Evolutionary conservation across 1,140 invertebrate species (phyloP).

Genomic region (Antheraea mylitta): DNA sequence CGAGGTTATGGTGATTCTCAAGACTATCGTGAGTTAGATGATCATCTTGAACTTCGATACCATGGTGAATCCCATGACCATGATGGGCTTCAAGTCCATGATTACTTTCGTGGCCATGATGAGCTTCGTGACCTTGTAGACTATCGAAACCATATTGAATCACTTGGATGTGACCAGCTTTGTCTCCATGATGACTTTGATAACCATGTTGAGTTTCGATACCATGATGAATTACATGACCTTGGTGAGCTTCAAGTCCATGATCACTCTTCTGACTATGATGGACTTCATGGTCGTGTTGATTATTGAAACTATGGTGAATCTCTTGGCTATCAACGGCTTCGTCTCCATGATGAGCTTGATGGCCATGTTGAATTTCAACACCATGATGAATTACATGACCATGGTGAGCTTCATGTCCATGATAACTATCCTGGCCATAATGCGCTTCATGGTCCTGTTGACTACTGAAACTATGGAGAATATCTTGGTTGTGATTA

Average conservation of each 20-base stretch:
- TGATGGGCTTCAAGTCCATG: background rate
- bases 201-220: too few relatives aligned
- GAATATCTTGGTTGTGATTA: background rate
- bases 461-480: background rate
- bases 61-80: background rate
- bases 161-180: background rate
- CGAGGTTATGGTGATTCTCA: background rate
- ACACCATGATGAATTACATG: too few relatives aligned
- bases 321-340: background rate
- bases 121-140: conserved; percentile 29
- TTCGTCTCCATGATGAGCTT: background rate
- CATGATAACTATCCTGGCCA: too few relatives aligned
- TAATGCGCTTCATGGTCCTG: conserved; percentile 25
- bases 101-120: conserved; percentile 25
- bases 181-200: background rate
- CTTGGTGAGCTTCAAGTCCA: too few relatives aligned
- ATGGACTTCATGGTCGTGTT: too few relatives aligned
- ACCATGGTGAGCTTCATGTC: too few relatives aligned
- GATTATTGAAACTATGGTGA: conserved; percentile 26
- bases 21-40: background rate
- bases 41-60: background rate
- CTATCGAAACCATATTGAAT: conserved; percentile 25
- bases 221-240: too few relatives aligned
- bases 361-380: too few relatives aligned
- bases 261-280: too few relatives aligned